Percentiles rank a stretch among this genome's conserved stretches.
phyloP scores from a whole-genome alignment of 2,888 invertebrate species.

The Carpatolechia fugitivella region DNA sequence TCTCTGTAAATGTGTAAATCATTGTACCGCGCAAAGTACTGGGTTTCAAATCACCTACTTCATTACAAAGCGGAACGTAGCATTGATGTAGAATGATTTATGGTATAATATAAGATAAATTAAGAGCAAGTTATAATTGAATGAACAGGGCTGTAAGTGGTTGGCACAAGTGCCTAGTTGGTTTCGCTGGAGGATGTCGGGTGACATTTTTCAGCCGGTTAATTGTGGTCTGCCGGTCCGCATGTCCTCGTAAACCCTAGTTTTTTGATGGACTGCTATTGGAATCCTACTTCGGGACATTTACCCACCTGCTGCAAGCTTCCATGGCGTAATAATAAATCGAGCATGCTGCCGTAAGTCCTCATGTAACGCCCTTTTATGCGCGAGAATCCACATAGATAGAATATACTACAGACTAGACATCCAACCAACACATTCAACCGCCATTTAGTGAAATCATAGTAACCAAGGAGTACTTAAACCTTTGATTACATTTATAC shows the following conservation, averaged over 20 bases:
- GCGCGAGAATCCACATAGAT: too few relatives aligned
- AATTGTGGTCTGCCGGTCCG: slow-evolving; percentile 55
- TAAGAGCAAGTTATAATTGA: slow-evolving; percentile 23
- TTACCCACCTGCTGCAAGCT: slow-evolving; percentile 52
- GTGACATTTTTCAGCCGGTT: slow-evolving; percentile 70
- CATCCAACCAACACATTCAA: too few relatives aligned
- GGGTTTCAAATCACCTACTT: slow-evolving; percentile 7
- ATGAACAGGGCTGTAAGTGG: slow-evolving; percentile 40
- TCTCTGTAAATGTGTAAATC: not conserved
- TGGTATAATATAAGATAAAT: not conserved
- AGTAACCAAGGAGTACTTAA: not conserved
- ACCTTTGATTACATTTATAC: not conserved
- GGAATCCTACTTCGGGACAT: slow-evolving; percentile 49
- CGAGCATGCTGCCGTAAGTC: not conserved
- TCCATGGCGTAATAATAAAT: slow-evolving; percentile 33
- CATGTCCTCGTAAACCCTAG: slow-evolving; percentile 46
- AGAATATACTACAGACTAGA: too few relatives aligned
- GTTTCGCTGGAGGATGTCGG: slow-evolving; percentile 57
- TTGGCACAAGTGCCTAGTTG: slow-evolving; percentile 51
- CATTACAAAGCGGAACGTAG: not conserved
- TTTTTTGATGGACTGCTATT: slow-evolving; percentile 56
- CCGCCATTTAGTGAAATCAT: too few relatives aligned
- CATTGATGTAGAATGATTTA: slow-evolving; percentile 3
- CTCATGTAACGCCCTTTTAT: too few relatives aligned
- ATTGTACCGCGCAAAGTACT: too few relatives aligned